Evolutionary conservation across 2,888 invertebrate species (phyloP).

Genomic region (Melanophora roralis): DNA sequence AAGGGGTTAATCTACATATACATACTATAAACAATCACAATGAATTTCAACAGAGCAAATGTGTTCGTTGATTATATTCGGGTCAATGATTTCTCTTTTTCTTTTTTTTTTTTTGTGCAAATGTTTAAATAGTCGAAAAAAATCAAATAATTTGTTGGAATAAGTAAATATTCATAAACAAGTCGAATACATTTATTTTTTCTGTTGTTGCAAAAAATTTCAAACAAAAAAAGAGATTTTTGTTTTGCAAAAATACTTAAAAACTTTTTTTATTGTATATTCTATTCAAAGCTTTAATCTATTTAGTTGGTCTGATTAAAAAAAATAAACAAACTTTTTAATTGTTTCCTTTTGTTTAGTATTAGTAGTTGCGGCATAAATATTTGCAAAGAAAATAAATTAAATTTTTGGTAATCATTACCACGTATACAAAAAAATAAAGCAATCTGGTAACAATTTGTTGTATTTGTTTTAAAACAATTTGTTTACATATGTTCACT

Average conservation of each 20-base stretch:
- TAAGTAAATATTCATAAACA: constrained; percentile 23
- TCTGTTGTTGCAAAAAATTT: background rate
- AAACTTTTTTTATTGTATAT: background rate
- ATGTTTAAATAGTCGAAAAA: constrained; percentile 25
- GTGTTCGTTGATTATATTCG: background rate
- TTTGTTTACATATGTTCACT: background rate
- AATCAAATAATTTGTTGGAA: constrained; percentile 16
- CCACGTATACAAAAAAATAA: too few species aligned
- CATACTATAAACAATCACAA: too few species aligned
- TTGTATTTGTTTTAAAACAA: background rate
- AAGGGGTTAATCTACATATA: too few species aligned
- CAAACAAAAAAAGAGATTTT: constrained; percentile 11
- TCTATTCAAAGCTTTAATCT: constrained; percentile 14
- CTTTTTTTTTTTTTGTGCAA: background rate
- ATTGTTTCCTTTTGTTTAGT: constrained; percentile 10
- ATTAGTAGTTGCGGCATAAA: too few species aligned
- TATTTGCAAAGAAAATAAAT: too few species aligned
- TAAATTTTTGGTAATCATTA: too few species aligned
- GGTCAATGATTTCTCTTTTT: constrained; percentile 13
- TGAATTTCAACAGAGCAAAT: too few species aligned
- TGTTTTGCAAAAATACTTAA: constrained; percentile 14
- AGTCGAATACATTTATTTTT: constrained; percentile 27
- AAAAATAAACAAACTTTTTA: constrained; percentile 27
- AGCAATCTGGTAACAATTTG: constrained; percentile 5
- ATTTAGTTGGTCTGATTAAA: constrained; percentile 14